phyloP scores from a whole-genome alignment of 2,888 invertebrate species.

The Phortica okadai region DNA sequence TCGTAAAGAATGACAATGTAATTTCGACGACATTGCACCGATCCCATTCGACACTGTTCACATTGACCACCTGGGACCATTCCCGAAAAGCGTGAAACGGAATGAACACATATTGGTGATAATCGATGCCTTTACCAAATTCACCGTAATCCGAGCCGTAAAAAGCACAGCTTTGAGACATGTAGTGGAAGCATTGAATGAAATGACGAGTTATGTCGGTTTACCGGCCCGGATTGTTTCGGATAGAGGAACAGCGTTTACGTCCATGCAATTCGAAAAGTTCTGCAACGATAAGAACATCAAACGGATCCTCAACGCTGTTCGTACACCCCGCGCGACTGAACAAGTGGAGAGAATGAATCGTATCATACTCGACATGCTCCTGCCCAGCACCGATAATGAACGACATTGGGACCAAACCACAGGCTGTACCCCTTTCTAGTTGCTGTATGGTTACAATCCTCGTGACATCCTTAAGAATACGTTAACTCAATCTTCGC shows the following conservation, averaged over 20 bases:
- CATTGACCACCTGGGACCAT: too few species aligned
- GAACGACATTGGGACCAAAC: conserved; percentile 13
- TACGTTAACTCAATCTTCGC: not conserved
- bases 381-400: conserved; percentile 7
- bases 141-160: conserved; percentile 28
- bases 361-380: conserved; percentile 8
- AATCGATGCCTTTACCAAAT: conserved; percentile 45
- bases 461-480: conserved; percentile 5
- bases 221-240: not conserved
- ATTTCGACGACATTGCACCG: conserved; percentile 12
- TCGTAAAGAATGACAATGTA: conserved; percentile 17
- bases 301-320: conserved; percentile 49
- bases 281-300: conserved; percentile 46
- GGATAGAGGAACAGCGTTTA: not conserved
- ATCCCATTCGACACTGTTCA: conserved; percentile 26
- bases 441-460: not conserved
- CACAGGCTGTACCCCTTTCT: not conserved
- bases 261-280: conserved; percentile 44
- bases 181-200: conserved; percentile 13
- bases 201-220: conserved; percentile 15
- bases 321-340: conserved; percentile 50
- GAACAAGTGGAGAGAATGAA: conserved; percentile 33
- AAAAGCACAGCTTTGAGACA: conserved; percentile 35
- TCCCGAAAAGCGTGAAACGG: too few species aligned
- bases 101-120: conserved; percentile 10